Evolutionary conservation across 2,888 invertebrate species (phyloP).

Genomic region (Drosophila paramelanica): DNA sequence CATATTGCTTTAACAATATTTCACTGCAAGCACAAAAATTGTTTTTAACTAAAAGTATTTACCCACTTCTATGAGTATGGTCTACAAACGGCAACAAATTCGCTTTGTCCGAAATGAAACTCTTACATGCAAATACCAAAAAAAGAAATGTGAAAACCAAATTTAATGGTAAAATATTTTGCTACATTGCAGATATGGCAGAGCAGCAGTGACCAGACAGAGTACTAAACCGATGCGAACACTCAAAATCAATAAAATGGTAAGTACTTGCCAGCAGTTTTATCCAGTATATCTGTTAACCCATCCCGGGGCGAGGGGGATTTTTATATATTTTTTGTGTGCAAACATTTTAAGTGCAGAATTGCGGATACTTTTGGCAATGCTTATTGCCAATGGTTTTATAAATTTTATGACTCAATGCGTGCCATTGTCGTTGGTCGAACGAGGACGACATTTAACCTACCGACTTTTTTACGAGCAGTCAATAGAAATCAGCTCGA

Average conservation of each 20-base stretch:
- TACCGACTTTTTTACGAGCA: constrained; percentile 54
- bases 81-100: constrained; percentile 6
- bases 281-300: constrained; percentile 16
- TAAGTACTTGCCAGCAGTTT: constrained; percentile 60
- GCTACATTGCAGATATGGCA: constrained; percentile 57
- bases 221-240: constrained; percentile 23
- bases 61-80: neutral
- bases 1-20: neutral
- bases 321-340: constrained; percentile 11
- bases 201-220: constrained; percentile 29
- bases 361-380: constrained; percentile 59
- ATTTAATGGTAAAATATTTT: constrained; percentile 58
- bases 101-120: constrained; percentile 19
- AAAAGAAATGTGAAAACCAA: constrained; percentile 22
- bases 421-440: constrained; percentile 54
- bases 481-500: constrained; percentile 46
- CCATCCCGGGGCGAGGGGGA: neutral
- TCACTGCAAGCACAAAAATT: neutral
- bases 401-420: constrained; percentile 76
- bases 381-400: constrained; percentile 72
- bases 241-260: constrained; percentile 72
- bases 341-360: constrained; percentile 59
- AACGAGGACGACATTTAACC: constrained; percentile 63
- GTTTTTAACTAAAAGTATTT: neutral
- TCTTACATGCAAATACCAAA: constrained; percentile 41